A percentile compares a stretch with the other conserved stretches of the same genome.
These are phyloP conservation scores for Toxotes jaculatrix DNA, from an alignment of 2,113 vertebrate species.

Conservation along the genomic window DNA sequence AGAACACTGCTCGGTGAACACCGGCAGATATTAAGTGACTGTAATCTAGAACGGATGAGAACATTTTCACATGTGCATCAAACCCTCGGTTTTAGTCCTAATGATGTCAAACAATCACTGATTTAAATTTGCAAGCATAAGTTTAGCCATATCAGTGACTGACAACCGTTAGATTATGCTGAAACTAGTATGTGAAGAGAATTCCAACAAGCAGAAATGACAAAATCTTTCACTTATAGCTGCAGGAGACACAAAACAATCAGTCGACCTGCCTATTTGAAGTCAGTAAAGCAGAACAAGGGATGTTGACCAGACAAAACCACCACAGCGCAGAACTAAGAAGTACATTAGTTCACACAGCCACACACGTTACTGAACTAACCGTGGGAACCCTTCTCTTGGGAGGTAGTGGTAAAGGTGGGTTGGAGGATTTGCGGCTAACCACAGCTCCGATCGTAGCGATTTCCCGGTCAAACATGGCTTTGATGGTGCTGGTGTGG, in stretches of 20 bases:
- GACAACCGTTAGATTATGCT: not conserved
- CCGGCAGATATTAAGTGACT: not conserved
- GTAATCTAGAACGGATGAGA: not conserved
- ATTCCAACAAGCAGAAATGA: not conserved
- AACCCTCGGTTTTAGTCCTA: not conserved
- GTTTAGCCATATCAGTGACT: not conserved
- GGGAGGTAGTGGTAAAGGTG: conserved; percentile 94
- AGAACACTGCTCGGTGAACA: conserved; percentile 16
- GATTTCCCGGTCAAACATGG: conserved; percentile 95
- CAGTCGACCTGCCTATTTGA: not conserved
- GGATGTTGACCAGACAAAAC: not conserved
- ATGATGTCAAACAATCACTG: not conserved
- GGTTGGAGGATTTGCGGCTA: conserved; percentile 88
- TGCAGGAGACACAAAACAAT: not conserved
- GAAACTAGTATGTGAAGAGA: not conserved
- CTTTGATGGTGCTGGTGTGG: conserved; percentile 89
- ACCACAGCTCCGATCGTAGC: conserved; percentile 90
- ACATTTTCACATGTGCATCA: not conserved
- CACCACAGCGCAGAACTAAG: conserved; percentile 1
- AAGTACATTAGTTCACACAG: not conserved
- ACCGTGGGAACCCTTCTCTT: conserved; percentile 92
- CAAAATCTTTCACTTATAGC: not conserved
- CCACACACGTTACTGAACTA: conserved; percentile 68
- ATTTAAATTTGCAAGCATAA: not conserved
- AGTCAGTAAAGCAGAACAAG: not conserved